A percentile compares a stretch with the other conserved stretches of the same genome.
These are phyloP conservation scores for Corythaixoides concolor DNA, from an alignment of 2,113 vertebrate genomes.

Conservation along the genomic window DNA sequence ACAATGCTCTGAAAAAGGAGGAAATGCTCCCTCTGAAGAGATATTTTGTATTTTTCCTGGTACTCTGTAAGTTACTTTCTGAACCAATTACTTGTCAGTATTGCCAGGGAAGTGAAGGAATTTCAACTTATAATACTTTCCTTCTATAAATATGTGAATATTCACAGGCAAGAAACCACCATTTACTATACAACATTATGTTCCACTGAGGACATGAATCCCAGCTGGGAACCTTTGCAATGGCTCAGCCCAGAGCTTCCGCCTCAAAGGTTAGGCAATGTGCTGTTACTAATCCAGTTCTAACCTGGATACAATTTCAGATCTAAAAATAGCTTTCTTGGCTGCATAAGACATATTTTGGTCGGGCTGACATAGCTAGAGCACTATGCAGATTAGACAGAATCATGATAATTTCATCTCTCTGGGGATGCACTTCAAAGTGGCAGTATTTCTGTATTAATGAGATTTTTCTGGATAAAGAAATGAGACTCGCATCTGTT, in stretches of 20 bases:
- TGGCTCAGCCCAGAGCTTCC: conserved; percentile 23
- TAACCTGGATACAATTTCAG: conserved; percentile 45
- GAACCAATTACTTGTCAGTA: neutral
- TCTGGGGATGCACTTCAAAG: neutral
- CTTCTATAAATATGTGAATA: neutral
- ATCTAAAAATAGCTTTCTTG: conserved; percentile 48
- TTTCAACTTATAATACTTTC: neutral
- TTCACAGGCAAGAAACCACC: neutral
- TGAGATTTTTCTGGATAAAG: neutral
- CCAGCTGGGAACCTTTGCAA: conserved; percentile 24
- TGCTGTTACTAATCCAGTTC: conserved; percentile 56
- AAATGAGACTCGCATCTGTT: neutral
- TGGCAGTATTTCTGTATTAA: neutral
- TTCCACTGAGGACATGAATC: neutral
- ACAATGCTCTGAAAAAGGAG: neutral
- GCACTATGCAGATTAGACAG: neutral
- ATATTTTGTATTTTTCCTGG: neutral
- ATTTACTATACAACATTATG: neutral
- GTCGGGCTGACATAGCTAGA: neutral
- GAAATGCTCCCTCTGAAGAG: neutral
- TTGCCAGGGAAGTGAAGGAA: neutral
- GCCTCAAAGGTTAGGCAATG: conserved; percentile 10
- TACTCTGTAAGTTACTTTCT: neutral
- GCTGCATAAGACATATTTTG: neutral
- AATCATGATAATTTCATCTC: neutral